A percentile compares a stretch with the other conserved stretches of the same genome.
phyloP scores from a whole-genome alignment of 2,888 invertebrate genomes.

The Perizoma flavofasciatum region DNA sequence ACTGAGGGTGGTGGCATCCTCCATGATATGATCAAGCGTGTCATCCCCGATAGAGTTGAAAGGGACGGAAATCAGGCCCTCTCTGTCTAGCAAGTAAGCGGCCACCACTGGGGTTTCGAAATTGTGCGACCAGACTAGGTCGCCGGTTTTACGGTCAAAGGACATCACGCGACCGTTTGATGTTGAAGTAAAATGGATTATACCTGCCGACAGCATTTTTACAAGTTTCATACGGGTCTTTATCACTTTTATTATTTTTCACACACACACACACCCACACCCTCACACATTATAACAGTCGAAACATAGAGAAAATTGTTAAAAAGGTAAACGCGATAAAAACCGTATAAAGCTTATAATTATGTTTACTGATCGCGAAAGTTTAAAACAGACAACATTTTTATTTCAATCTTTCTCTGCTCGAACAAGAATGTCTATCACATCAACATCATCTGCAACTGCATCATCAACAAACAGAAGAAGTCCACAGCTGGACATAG shows the following conservation, averaged over 20 bases:
- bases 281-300: too few relatives aligned
- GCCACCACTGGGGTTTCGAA: slow-evolving; percentile 96
- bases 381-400: too few relatives aligned
- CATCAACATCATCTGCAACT: background rate
- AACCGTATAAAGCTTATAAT: too few relatives aligned
- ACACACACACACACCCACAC: too few relatives aligned
- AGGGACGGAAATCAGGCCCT: slow-evolving; percentile 92
- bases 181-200: slow-evolving; percentile 95
- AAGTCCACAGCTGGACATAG: too few relatives aligned
- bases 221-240: too few relatives aligned
- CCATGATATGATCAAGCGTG: slow-evolving; percentile 88
- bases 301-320: too few relatives aligned
- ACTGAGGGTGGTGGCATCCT: slow-evolving; percentile 80
- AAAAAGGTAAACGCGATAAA: too few relatives aligned
- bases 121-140: slow-evolving; percentile 93
- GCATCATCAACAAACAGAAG: too few relatives aligned
- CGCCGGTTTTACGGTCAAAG: slow-evolving; percentile 91
- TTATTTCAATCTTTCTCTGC: too few relatives aligned
- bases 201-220: slow-evolving; percentile 80
- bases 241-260: too few relatives aligned
- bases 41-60: slow-evolving; percentile 95
- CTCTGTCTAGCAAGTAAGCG: slow-evolving; percentile 90
- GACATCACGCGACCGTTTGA: slow-evolving; percentile 94
- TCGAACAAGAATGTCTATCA: background rate
- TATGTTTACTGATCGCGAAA: too few relatives aligned